A percentile compares a stretch with the other conserved stretches of the same genome.
These are phyloP conservation scores for Tetranychus truncatus DNA, from an alignment of 2,888 invertebrate species.

Conservation along the genomic window DNA sequence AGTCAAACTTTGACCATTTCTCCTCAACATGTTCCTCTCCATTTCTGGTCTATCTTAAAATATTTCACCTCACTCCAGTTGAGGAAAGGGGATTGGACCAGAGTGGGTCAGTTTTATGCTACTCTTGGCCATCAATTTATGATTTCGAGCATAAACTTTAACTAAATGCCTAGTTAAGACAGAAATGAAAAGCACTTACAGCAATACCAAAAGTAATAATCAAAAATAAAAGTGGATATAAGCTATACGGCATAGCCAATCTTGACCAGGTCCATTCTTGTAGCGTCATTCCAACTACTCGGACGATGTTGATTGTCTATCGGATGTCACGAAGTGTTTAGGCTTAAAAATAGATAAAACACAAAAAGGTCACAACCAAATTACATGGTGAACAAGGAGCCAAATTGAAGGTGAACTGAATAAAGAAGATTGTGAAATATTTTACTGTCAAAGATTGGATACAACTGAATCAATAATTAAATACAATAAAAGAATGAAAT, in stretches of 20 bases:
- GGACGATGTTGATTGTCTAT: background rate
- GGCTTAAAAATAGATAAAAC: background rate
- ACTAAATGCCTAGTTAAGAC: constrained; percentile 47
- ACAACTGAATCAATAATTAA: background rate
- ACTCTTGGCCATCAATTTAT: constrained; percentile 48
- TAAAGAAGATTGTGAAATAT: background rate
- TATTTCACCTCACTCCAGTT: too few relatives aligned
- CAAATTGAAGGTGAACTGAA: background rate
- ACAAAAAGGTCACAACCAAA: background rate
- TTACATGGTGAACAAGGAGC: background rate
- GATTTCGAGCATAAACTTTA: constrained; percentile 46
- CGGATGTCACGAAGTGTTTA: background rate
- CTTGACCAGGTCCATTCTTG: too few relatives aligned
- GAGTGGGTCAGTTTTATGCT: too few relatives aligned
- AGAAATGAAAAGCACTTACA: background rate
- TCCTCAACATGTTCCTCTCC: too few relatives aligned
- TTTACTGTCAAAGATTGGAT: background rate
- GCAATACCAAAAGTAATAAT: too few relatives aligned
- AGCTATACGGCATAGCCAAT: too few relatives aligned
- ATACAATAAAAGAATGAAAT: too few relatives aligned
- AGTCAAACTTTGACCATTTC: constrained; percentile 32
- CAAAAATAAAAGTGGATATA: too few relatives aligned
- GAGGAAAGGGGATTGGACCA: too few relatives aligned
- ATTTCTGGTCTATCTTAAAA: too few relatives aligned
- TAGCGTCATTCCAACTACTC: too few relatives aligned